A percentile compares a stretch with the other conserved stretches of the same genome.
Evolutionary conservation across 2,797 vertebrate genomes (phyloP).

Genomic region (Notolabrus celidotus): DNA sequence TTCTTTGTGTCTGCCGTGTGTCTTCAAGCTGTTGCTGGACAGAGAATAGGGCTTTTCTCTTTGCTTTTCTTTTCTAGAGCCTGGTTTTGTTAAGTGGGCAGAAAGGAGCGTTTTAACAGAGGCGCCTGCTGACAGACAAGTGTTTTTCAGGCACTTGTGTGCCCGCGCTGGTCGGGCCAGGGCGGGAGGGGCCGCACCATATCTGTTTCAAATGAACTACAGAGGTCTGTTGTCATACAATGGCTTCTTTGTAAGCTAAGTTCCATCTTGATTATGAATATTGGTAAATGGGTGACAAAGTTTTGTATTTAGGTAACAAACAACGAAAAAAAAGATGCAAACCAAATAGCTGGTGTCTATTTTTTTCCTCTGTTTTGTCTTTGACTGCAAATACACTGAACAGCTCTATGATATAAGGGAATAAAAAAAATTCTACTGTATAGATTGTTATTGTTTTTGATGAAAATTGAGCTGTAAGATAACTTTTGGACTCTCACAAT

Average conservation of each 20-base stretch:
- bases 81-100: slow-evolving; percentile 78
- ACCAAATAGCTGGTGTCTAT: slow-evolving; percentile 86
- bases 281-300: slow-evolving; percentile 78
- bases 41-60: slow-evolving; percentile 82
- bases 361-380: slow-evolving; percentile 82
- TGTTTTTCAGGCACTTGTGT: slow-evolving; percentile 78
- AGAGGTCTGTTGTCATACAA: slow-evolving; percentile 84
- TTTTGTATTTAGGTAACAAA: slow-evolving; percentile 84
- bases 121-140: slow-evolving; percentile 81
- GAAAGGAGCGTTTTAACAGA: slow-evolving; percentile 75
- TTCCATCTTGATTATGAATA: slow-evolving; percentile 79
- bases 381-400: slow-evolving; percentile 98
- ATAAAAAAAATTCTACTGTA: slow-evolving; percentile 95
- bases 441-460: slow-evolving; percentile 99
- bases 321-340: slow-evolving; percentile 77
- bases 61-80: slow-evolving; percentile 74
- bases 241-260: slow-evolving; percentile 80
- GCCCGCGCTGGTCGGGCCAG: slow-evolving; percentile 58
- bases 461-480: slow-evolving; percentile 98
- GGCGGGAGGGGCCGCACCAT: slow-evolving; percentile 66
- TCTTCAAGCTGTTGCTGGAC: slow-evolving; percentile 80
- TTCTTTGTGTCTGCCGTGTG: slow-evolving; percentile 75
- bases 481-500: slow-evolving; percentile 99
- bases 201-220: slow-evolving; percentile 82
- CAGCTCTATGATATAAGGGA: slow-evolving; percentile 92